Percentiles rank a stretch among this genome's conserved stretches.
Conservation (phyloP, 2,797 vertebrate genomes). For the Aratinga solstitialis region DNA sequence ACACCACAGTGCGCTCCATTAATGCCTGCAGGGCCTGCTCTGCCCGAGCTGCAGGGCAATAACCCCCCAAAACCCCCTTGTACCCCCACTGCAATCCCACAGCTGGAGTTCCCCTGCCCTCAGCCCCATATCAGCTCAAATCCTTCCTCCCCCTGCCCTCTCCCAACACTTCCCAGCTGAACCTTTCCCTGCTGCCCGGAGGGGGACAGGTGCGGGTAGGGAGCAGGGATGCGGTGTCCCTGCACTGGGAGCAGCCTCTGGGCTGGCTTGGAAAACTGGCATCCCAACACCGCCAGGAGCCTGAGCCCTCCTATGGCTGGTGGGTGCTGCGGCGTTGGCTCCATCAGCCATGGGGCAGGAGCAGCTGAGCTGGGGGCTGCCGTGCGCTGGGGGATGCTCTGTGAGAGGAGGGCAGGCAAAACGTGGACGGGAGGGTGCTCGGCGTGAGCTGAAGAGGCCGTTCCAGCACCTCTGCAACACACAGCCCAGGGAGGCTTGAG, state of each 20-base stretch:
- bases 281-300: not conserved
- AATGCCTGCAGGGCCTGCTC: not conserved
- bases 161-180: not conserved
- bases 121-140: not conserved
- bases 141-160: not conserved
- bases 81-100: fast-evolving
- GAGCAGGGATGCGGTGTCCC: not conserved
- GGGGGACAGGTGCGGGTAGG: not conserved
- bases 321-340: not conserved
- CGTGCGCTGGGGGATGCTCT: not conserved
- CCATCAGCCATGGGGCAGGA: not conserved
- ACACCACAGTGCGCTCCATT: too few species aligned
- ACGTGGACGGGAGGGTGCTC: fast-evolving
- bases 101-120: not conserved
- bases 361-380: not conserved
- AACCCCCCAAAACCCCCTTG: not conserved
- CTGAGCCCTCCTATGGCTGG: fast-evolving
- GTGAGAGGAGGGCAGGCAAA: not conserved
- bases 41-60: not conserved
- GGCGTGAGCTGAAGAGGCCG: not conserved
- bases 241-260: not conserved
- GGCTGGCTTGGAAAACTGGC: not conserved
- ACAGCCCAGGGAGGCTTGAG: not conserved
- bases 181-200: not conserved
- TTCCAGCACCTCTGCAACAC: fast-evolving